Percentiles rank a stretch among this genome's conserved stretches.
phyloP scores from a whole-genome alignment of 2,797 vertebrate genomes.

The Tragopan temminckii region DNA sequence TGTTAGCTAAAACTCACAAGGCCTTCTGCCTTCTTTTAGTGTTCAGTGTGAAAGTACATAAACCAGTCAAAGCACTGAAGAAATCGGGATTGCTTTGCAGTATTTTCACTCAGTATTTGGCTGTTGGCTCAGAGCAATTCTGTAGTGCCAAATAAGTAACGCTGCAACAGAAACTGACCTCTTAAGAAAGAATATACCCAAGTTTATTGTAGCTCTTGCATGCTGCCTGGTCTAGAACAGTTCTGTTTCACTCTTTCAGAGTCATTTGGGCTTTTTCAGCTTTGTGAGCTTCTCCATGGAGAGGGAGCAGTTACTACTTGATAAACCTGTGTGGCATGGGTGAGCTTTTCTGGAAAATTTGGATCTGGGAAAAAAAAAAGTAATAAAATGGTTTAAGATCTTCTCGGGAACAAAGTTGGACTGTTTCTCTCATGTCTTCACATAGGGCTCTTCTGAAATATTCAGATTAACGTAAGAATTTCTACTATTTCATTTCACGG shows the following conservation, averaged over 20 bases:
- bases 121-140: neutral
- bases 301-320: neutral
- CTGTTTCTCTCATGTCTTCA: neutral
- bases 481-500: neutral
- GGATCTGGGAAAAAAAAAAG: no score
- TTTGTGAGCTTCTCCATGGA: neutral
- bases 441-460: neutral
- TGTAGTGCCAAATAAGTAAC: neutral
- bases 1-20: neutral
- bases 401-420: neutral
- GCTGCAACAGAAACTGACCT: neutral
- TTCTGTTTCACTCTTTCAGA: neutral
- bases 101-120: neutral
- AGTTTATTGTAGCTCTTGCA: neutral
- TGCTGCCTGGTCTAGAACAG: neutral
- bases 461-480: neutral
- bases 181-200: neutral
- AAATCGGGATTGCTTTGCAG: neutral
- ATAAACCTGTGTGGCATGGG: neutral
- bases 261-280: neutral
- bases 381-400: neutral
- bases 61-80: neutral
- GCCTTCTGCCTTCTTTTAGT: neutral
- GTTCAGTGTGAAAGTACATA: neutral
- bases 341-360: neutral